Conservation (phyloP, 2,888 invertebrate species). For the Allygus modestus region DNA sequence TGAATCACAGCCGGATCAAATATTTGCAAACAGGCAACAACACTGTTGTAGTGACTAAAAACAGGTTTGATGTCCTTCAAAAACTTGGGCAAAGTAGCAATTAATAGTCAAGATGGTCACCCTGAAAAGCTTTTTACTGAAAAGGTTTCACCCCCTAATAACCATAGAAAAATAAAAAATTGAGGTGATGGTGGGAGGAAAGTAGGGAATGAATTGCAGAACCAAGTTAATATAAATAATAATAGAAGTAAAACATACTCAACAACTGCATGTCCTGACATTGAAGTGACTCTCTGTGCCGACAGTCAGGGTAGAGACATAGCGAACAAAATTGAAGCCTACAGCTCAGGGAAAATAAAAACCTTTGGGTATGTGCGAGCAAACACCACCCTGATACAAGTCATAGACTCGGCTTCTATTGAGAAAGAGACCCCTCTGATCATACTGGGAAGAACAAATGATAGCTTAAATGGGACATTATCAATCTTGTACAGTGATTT, state of each 20-base stretch:
- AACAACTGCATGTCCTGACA: neutral
- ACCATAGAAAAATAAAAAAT: neutral
- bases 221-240: neutral
- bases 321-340: neutral
- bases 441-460: neutral
- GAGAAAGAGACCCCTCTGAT: no score
- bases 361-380: neutral
- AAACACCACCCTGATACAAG: neutral
- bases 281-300: neutral
- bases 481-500: no score
- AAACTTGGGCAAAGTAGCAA: neutral
- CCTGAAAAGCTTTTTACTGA: neutral
- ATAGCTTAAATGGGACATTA: neutral
- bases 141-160: neutral
- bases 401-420: neutral
- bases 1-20: neutral
- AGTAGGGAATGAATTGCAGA: neutral
- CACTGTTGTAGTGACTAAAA: neutral
- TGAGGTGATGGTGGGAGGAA: neutral
- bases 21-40: neutral
- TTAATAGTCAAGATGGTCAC: neutral
- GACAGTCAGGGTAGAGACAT: neutral
- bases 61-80: neutral
- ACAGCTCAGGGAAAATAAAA: neutral
- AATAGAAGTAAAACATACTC: neutral